A percentile compares a stretch with the other conserved stretches of the same genome.
These are phyloP conservation scores for Oxyruncus cristatus DNA, from an alignment of 2,113 vertebrate genomes.

Conservation along the genomic window DNA sequence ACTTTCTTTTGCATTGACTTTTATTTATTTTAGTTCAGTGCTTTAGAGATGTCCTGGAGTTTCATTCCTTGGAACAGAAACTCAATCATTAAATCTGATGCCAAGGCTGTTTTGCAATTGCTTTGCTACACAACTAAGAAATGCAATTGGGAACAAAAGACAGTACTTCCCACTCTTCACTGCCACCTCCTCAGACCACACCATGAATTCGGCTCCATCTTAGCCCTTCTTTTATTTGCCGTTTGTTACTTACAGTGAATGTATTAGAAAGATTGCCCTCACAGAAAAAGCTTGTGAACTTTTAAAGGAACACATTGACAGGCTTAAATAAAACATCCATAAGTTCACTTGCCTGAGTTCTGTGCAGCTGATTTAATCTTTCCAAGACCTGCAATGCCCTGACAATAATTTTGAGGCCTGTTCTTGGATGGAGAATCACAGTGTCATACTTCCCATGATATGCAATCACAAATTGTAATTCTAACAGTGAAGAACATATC, in stretches of 20 bases:
- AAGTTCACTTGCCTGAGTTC: background rate
- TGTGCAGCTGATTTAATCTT: background rate
- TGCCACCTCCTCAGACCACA: background rate
- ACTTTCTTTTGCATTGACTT: background rate
- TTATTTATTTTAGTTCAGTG: background rate
- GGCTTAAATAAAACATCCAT: background rate
- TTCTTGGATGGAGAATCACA: background rate
- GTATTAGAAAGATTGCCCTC: background rate
- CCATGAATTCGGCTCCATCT: background rate
- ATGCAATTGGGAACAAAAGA: background rate
- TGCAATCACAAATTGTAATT: background rate
- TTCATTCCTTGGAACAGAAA: background rate
- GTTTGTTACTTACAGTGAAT: background rate
- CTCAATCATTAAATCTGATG: background rate
- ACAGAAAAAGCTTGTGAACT: background rate
- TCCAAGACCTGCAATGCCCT: background rate
- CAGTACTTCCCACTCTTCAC: background rate
- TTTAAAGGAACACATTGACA: background rate
- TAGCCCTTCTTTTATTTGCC: background rate
- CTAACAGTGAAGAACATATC: background rate
- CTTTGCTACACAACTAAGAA: background rate
- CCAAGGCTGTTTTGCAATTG: background rate
- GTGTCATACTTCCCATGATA: background rate
- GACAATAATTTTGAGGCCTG: background rate
- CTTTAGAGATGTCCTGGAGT: background rate